phyloP scores from a whole-genome alignment of 2,113 vertebrate species.

The Tetrao urogallus region DNA sequence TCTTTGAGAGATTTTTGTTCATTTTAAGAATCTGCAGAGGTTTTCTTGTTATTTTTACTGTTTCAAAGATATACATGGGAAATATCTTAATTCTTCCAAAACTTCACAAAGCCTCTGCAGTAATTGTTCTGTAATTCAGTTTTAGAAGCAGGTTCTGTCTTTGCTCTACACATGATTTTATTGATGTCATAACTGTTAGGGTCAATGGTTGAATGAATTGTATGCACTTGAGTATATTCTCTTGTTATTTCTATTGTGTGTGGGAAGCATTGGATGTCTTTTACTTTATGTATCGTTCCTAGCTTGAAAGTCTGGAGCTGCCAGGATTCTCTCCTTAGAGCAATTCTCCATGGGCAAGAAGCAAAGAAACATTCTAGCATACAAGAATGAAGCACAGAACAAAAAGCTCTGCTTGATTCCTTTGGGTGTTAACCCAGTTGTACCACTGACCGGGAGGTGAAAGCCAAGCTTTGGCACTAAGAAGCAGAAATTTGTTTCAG shows the following conservation, averaged over 20 bases:
- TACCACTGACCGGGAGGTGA: background rate
- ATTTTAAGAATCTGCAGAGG: background rate
- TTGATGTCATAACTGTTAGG: rapidly evolving
- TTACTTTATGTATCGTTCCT: background rate
- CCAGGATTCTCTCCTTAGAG: background rate
- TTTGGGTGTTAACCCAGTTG: background rate
- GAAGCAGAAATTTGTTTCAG: background rate
- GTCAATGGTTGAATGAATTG: background rate
- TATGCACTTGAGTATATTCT: background rate
- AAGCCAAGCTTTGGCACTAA: background rate
- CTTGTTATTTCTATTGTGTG: background rate
- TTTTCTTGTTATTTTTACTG: background rate
- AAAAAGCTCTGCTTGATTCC: background rate
- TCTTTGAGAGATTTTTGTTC: background rate
- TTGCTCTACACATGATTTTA: background rate
- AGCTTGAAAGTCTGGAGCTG: background rate
- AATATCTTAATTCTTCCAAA: background rate
- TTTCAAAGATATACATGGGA: background rate
- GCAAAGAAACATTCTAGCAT: background rate
- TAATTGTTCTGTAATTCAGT: background rate
- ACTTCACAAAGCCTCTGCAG: background rate
- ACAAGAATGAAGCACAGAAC: background rate
- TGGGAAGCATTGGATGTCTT: background rate
- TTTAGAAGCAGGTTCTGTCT: rapidly evolving
- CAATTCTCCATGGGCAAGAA: rapidly evolving